Base-by-base conservation (phyloP, 2,888 invertebrate genomes). In the Actias luna region DNA sequence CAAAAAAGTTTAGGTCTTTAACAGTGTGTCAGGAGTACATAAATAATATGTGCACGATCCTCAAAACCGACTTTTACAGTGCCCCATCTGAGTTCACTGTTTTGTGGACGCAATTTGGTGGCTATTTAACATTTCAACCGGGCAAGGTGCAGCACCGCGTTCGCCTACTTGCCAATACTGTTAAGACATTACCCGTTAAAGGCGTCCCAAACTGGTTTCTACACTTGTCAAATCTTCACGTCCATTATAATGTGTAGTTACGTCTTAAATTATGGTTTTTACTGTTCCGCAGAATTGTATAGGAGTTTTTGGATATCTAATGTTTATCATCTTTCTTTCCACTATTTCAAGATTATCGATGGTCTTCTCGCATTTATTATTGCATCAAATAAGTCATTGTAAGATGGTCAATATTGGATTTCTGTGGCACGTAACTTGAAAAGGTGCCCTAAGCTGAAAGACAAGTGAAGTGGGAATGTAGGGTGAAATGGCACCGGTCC, bases 81-180 rank as follows among this genome's bases (percentile, higher is more conserved):
- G 29, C n/a, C 27, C 29, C n/a, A n/a, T 16, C 55, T 55, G 55
- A n/a, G 16, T 14, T 55, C 5, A 5, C 12, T 29, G 12, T 29
- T 2, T 55, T 55, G 46, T 55, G 55, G 27, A 1, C 29, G 3
- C 12, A n/a, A 29, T 55, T 27, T 29, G n/a, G 29, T 29, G 16
- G 29, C 29, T n/a, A 29, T 55, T 55, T 29, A 29, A 55, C 55
- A 55, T 27, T 55, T 55, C 14, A 29, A 55, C 27, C 8, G n/a
- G 29, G 55, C 55, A 55, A 55, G 55, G 55, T 55, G 55, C 55
- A 55, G 55, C 55, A 55, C 29, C 29, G n/a, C 29, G 55, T 55
- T 55, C 55, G 55, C 55, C 55, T 55, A 55, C 55, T 29, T 29
- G 29, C 27, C 7, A 29, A n/a, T 55, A 29, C 27, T 29, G n/a